Evolutionary conservation across 2,113 vertebrate genomes (phyloP), one percentile per base, ranked within the genome.

Genomic region (Cochlearius cochlearius): DNA sequence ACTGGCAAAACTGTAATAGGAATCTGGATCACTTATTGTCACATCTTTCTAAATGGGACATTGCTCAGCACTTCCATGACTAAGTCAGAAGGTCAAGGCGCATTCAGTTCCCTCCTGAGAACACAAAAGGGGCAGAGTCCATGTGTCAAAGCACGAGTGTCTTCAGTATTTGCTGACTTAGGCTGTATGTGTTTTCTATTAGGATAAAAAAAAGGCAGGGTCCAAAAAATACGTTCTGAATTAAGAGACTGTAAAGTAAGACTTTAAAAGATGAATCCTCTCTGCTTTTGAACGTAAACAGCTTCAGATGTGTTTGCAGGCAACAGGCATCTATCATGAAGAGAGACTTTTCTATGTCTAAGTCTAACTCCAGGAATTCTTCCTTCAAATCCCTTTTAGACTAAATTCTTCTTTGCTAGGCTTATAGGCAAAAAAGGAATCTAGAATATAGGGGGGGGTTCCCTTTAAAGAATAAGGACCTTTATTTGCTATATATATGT

Each of bases 1-100:
- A 82, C 71, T 71, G 84, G 81, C 77, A 95, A 87, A 94, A 77
- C 62, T 80, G 53, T 87, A 96, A 96, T 85, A 89, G 77, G 63
- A 92, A 95, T 82, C 74, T 59, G n/a, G 71, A 94, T 85, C 92
- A 34, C 86, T 85, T 94, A 86, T 49, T 60, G 91, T 73, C 69
- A 77, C 32, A 63, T 94, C 84, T 79, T 88, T 92, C 66, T 95
- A 76, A 92, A 82, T 20, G 58, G 86, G 95, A 76, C 88, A 67
- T 36, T 91, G 90, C 71, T 96, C 92, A 92, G 94, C 84, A 93
- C 49, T 95, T 91, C 78, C 50, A n/a, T 22, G 53, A 68, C 73
- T 52, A 52, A 75, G 60, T 26, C 71, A 66, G 94, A 95, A 95
- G 87, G 91, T 94, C 96, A 95, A 86, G 81, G 84, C 4, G 5